Base-by-base conservation (phyloP, 2,888 invertebrate species). In the Trachelus stipa region DNA sequence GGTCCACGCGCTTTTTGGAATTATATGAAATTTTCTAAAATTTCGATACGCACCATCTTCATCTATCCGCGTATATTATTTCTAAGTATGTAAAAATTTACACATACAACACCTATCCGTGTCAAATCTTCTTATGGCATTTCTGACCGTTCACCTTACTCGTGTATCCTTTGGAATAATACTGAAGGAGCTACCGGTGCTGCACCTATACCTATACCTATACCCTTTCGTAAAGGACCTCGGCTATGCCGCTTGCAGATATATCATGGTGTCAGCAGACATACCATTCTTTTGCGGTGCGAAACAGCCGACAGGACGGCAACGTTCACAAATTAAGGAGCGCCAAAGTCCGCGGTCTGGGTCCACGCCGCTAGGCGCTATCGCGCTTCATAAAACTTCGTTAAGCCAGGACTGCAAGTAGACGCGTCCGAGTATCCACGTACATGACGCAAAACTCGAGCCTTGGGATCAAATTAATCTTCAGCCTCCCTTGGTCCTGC, bases 351-450 rank as follows among this genome's bases (percentile, higher is more conserved):
- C 85, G 69, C 73, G 79, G 73, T 81, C 77, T 69, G 79, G 82
- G 33, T 75, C 71, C 69, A 84, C 84, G 86, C 84, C 83, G 83
- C 84, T 84, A 85, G 86, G 86, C 85, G 85, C 88, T 88, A 90
- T 88, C 88, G 88, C 88, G 88, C 88, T 90, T 90, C 90, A 90
- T 90, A 90, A 90, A 90, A 89, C 90, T 90, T 90, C 88, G 89
- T 90, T 90, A 90, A 87, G 85, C 82, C 81, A 2, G 56, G 23
- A 31, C 76, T 81, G 75, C 79, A 81, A 78, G 81, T 81, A 79
- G 71, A 79, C 79, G 68, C 75, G 75, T 73, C 68, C 34, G 31
- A 56, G 34, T 71, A 30, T 30, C 30, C 69, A 15, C 69, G 69
- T 69, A 31, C 71, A 31, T 23, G 71, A 71, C 71, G 71, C 71